Conservation (phyloP, 2,113 vertebrate species). For the Psilopogon haemacephalus region DNA sequence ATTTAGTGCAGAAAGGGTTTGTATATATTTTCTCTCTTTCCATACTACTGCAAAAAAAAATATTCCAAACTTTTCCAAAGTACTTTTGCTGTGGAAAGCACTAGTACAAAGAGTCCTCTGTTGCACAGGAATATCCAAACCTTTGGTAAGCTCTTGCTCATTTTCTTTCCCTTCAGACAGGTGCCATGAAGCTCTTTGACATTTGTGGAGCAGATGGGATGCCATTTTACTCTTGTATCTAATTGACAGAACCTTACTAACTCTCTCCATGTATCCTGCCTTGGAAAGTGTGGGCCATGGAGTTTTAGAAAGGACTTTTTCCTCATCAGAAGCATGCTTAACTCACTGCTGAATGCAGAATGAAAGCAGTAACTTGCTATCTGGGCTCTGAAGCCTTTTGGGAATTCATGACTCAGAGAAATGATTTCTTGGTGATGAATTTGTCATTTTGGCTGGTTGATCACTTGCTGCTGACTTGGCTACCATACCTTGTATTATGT, state of each 20-base stretch:
- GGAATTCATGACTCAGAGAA: background rate
- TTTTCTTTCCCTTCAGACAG: constrained; percentile 47
- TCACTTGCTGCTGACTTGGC: background rate
- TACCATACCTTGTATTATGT: background rate
- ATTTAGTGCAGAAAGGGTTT: background rate
- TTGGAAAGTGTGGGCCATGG: background rate
- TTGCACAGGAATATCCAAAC: constrained; percentile 61
- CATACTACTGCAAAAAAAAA: constrained; percentile 1
- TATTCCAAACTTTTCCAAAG: constrained; percentile 44
- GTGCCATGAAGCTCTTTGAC: constrained; percentile 62
- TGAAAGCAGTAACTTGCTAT: background rate
- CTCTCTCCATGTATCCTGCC: background rate
- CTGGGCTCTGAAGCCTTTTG: background rate
- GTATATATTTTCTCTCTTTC: background rate
- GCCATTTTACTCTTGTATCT: constrained; percentile 55
- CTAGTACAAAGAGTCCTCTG: constrained; percentile 65
- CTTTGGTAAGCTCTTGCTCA: constrained; percentile 29
- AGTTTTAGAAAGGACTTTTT: constrained; percentile 8
- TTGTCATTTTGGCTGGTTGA: background rate
- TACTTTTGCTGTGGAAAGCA: background rate
- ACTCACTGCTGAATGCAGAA: background rate
- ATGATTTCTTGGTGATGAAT: constrained; percentile 3
- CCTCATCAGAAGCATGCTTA: background rate
- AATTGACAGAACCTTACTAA: constrained; percentile 38
- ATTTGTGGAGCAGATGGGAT: constrained; percentile 77